Conservation (phyloP, 2,797 vertebrate species). For the Anguilla anguilla region DNA sequence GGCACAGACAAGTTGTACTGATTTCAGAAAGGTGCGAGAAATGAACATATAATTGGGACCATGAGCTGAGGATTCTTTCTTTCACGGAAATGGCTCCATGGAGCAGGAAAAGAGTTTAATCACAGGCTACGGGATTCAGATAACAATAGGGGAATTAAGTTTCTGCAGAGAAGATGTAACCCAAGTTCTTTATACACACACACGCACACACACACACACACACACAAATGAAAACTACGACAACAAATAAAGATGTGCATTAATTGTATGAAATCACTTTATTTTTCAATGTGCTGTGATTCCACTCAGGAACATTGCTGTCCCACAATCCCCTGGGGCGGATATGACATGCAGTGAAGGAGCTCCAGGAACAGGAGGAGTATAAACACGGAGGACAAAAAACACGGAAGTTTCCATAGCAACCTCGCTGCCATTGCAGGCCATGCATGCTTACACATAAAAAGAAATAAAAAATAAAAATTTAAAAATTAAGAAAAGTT, state of each 20-base stretch:
- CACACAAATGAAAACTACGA: not conserved
- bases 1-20: too few species aligned
- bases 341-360: constrained; percentile 72
- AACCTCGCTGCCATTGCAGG: constrained; percentile 43
- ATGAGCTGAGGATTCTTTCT: not conserved
- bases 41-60: not conserved
- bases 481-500: constrained; percentile 40
- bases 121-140: not conserved
- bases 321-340: constrained; percentile 51
- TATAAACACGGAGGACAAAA: constrained; percentile 63
- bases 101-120: not conserved
- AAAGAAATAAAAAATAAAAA: not conserved
- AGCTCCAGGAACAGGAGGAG: constrained; percentile 54
- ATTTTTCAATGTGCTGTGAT: constrained; percentile 75
- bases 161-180: not conserved
- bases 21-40: not conserved
- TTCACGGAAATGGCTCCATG: not conserved
- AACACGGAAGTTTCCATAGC: constrained; percentile 60
- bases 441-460: constrained; percentile 56
- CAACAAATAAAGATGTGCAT: not conserved
- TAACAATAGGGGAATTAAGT: not conserved
- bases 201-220: not conserved
- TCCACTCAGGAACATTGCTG: constrained; percentile 70
- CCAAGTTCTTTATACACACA: not conserved
- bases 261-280: constrained; percentile 64